Evolutionary conservation across 1,140 invertebrate species (phyloP).

Genomic region (Bombus soroeensis): DNA sequence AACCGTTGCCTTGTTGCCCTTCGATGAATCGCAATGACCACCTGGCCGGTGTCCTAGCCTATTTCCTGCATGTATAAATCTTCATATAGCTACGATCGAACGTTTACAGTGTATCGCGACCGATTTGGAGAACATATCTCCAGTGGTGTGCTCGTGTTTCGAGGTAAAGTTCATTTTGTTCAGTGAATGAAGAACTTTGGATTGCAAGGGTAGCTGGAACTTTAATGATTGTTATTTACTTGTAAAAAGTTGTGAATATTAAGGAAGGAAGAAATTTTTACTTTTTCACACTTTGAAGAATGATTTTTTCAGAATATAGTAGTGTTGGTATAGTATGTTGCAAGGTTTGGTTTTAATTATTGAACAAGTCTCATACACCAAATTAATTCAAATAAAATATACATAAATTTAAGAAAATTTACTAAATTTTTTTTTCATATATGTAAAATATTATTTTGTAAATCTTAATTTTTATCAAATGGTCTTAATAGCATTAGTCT

Average conservation of each 20-base stretch:
- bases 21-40: conserved; percentile 72
- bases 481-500: background rate
- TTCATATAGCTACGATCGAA: conserved; percentile 16
- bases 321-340: background rate
- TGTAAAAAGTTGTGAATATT: background rate
- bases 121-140: conserved; percentile 25
- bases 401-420: background rate
- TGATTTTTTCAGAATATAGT: background rate
- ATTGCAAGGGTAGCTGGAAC: background rate
- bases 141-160: conserved; percentile 34
- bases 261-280: background rate
- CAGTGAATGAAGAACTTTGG: background rate
- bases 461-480: too few species aligned
- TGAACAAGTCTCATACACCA: background rate
- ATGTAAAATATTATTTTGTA: background rate
- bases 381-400: background rate
- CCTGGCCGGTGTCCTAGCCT: conserved; percentile 69
- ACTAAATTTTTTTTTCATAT: background rate
- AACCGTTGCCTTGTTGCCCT: conserved; percentile 77
- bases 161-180: conserved; percentile 46
- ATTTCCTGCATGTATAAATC: conserved; percentile 77
- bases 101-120: conserved; percentile 47
- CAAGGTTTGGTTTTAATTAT: background rate
- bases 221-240: background rate
- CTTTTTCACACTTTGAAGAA: background rate